Base-by-base conservation (phyloP, 2,888 invertebrate species). In the Macaria notata region DNA sequence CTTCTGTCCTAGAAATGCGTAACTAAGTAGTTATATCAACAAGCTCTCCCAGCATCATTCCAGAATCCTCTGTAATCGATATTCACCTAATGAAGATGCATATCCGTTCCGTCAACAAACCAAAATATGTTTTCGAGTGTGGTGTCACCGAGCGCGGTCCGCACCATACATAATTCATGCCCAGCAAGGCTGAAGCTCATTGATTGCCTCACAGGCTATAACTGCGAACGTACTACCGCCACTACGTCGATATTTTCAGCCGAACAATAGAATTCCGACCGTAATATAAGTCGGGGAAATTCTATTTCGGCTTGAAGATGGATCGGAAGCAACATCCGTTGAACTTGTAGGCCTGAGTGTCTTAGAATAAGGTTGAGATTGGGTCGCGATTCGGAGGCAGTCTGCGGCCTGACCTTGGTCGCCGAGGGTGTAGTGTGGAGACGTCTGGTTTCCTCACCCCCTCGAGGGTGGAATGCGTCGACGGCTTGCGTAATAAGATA, bases 401-500 rank as follows among this genome's bases (percentile, higher is more conserved):
- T 75, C 79, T 78, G 69, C 73, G 61, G 72, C 57, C 58, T 84
- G 89, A 89, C 89, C 89, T 88, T 90, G 87, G 77, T 72, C 73
- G 79, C 73, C 70, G 56, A 66, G 71, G 83, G 77, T 75, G 79
- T 70, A 66, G 61, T 54, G 65, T 76, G 81, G 79, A 75, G 78
- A 68, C 69, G 86, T 84, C 84, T 85, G 77, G 76, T 65, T 69
- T 66, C 77, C 73, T 68, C 71, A 70, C 70, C 73, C 66, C 64
- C 61, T 63, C 56, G 58, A 67, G 78, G 78, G 75, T 67, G 75
- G 68, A 73, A 76, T 79, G 85, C 81, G 84, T 79, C 77, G 83
- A 70, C 75, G 75, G 75, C 75, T 84, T 85, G 79, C 84, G 87
- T 87, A 87, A 86, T 83, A 83, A 65, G 81, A 83, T 86, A 85